phyloP scores from a whole-genome alignment of 2,113 vertebrate genomes.

The Lipotes vexillifer region DNA sequence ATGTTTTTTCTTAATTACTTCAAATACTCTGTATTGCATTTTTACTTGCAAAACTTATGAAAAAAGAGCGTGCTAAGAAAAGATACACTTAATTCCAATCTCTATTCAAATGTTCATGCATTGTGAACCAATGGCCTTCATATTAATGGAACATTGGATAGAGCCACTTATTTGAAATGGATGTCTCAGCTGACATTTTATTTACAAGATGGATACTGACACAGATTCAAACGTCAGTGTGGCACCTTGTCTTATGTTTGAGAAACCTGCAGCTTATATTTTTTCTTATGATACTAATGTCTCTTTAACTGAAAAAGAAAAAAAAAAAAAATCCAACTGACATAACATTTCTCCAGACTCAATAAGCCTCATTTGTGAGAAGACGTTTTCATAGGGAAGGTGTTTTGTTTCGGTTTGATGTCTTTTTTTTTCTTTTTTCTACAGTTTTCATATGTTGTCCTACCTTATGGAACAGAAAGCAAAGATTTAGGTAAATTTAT shows the following conservation, averaged over 20 bases:
- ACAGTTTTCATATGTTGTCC: not conserved
- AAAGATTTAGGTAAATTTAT: not conserved
- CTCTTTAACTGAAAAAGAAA: not conserved
- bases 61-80: not conserved
- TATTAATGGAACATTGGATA: not conserved
- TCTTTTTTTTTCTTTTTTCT: not conserved
- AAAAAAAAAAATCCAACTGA: not conserved
- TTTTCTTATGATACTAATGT: not conserved
- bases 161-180: not conserved
- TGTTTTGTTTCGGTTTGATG: not conserved
- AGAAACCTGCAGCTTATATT: not conserved
- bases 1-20: not conserved
- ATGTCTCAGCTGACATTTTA: not conserved
- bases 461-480: not conserved
- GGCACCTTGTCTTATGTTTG: not conserved
- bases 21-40: not conserved
- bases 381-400: not conserved
- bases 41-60: not conserved
- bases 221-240: not conserved
- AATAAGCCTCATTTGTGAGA: not conserved
- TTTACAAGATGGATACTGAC: not conserved
- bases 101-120: not conserved
- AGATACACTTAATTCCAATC: not conserved
- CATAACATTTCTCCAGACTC: not conserved
- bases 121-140: not conserved